A percentile compares a stretch with the other conserved stretches of the same genome.
Conservation (phyloP, 2,888 invertebrate genomes). For the Cremastinae sp. region DNA sequence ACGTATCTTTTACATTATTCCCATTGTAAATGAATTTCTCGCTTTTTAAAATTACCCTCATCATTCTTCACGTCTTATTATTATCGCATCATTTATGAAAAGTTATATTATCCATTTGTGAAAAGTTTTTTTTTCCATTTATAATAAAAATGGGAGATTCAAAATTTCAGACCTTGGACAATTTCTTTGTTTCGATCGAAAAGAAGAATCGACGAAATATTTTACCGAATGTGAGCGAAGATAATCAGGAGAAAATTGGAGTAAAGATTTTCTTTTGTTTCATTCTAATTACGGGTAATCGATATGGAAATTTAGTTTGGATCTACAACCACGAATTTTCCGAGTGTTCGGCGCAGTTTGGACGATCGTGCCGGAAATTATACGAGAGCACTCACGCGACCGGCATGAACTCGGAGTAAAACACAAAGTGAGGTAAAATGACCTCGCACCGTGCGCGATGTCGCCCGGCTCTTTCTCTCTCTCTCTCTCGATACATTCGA, state of each 20-base stretch:
- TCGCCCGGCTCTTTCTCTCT: background rate
- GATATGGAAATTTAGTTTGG: slow-evolving; percentile 14
- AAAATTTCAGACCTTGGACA: no score
- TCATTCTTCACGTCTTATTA: no score
- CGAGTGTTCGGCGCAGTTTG: slow-evolving; percentile 20
- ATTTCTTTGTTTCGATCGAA: no score
- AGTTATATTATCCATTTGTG: no score
- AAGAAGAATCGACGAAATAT: background rate
- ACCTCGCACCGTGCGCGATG: slow-evolving; percentile 13
- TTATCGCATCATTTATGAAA: no score
- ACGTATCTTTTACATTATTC: slow-evolving; percentile 8
- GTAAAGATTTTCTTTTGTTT: no score
- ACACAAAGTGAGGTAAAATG: slow-evolving; percentile 10
- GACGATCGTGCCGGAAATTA: slow-evolving; percentile 51
- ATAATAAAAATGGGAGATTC: no score
- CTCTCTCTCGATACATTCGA: slow-evolving; percentile 18
- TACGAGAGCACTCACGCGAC: slow-evolving; percentile 33
- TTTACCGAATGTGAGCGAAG: background rate
- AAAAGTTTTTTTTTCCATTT: no score
- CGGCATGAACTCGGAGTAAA: slow-evolving; percentile 1
- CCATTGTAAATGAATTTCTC: background rate
- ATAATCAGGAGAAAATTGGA: background rate
- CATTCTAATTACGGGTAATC: slow-evolving; percentile 4
- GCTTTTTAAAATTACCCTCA: background rate
- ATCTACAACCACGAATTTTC: slow-evolving; percentile 25